These are phyloP conservation scores for Drosophila anceps DNA, from an alignment of 2,888 invertebrate genomes.

Conservation along the genomic window DNA sequence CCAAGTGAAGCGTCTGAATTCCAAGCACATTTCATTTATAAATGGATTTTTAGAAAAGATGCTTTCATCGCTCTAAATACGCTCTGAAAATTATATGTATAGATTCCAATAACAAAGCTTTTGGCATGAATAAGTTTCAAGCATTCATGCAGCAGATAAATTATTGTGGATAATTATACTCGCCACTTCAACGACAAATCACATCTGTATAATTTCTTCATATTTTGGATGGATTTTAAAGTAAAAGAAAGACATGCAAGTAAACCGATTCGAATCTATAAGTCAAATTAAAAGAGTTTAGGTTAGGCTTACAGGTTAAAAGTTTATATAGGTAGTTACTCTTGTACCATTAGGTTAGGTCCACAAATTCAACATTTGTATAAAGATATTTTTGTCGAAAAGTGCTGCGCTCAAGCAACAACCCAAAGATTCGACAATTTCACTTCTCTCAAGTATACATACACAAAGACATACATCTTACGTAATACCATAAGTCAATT, in stretches of 20 bases:
- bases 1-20: slow-evolving; percentile 32
- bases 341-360: too few relatives aligned
- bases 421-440: neutral
- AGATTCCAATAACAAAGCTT: neutral
- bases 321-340: too few relatives aligned
- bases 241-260: too few relatives aligned
- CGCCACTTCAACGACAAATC: neutral
- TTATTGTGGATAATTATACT: neutral
- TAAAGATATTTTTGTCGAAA: neutral
- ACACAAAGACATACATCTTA: neutral
- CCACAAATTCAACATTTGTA: neutral
- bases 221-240: neutral
- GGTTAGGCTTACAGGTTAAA: too few relatives aligned
- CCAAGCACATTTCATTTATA: slow-evolving; percentile 29
- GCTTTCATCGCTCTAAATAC: slow-evolving; percentile 8
- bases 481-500: slow-evolving; percentile 19
- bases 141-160: neutral
- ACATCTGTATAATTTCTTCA: neutral
- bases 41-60: slow-evolving; percentile 57
- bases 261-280: too few relatives aligned
- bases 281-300: too few relatives aligned
- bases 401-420: neutral
- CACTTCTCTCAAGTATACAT: neutral
- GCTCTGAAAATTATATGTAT: neutral
- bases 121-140: neutral